Conservation (phyloP, 2,113 vertebrate species). For the Macaca nemestrina region DNA sequence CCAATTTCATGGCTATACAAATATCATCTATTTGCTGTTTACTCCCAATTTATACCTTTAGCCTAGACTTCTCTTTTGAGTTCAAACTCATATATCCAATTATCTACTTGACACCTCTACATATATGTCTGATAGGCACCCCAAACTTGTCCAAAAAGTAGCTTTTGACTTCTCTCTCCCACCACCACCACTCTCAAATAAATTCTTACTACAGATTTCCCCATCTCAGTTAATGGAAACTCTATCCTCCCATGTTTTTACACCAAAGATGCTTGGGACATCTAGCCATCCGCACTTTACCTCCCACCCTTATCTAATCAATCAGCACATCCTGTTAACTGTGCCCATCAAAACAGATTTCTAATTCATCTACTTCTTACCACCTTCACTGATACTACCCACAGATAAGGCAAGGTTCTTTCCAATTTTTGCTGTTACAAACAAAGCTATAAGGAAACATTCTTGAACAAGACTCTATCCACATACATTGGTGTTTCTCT, state of each 20-base stretch:
- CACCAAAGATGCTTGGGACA: neutral
- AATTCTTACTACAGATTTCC: neutral
- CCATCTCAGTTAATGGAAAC: neutral
- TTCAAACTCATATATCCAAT: neutral
- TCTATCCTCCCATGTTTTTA: neutral
- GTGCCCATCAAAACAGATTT: neutral
- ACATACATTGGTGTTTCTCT: neutral
- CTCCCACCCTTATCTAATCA: neutral
- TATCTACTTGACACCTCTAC: neutral
- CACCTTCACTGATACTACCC: neutral
- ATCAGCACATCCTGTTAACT: neutral
- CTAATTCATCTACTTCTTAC: neutral
- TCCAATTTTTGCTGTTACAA: neutral
- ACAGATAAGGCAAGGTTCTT: neutral
- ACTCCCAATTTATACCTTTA: neutral
- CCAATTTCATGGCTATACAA: neutral
- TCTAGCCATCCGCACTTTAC: neutral
- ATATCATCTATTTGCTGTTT: neutral
- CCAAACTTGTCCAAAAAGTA: neutral
- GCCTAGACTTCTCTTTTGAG: neutral
- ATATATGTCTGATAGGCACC: neutral
- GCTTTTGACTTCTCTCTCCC: neutral
- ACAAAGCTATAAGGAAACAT: neutral
- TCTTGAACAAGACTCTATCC: neutral
- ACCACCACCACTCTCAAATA: neutral